Evolutionary conservation across 1,140 invertebrate species (phyloP).

Genomic region (Cyclina sinensis): DNA sequence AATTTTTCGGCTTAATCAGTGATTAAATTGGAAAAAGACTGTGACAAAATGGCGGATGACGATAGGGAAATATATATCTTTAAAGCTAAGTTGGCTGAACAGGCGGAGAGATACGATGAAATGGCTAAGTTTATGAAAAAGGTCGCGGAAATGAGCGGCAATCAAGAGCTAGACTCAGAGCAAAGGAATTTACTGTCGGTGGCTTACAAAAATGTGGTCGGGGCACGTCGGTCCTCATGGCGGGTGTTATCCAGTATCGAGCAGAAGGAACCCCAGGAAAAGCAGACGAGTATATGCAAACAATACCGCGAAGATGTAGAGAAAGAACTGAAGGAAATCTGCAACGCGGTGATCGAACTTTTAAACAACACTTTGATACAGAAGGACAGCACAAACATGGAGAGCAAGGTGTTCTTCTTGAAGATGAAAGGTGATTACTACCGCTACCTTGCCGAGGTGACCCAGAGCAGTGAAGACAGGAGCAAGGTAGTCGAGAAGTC

Average conservation of each 20-base stretch:
- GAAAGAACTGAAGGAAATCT: conserved; percentile 99
- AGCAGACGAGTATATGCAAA: conserved; percentile 94
- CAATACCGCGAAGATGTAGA: conserved; percentile 98
- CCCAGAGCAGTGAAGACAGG: conserved; percentile 94
- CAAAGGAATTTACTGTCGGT: conserved; percentile 99
- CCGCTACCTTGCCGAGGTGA: conserved; percentile 98
- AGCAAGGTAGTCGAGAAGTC: conserved; percentile 98
- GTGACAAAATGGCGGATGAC: conserved; percentile 9
- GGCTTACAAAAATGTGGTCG: conserved; percentile 99
- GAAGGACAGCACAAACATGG: conserved; percentile 21
- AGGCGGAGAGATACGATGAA: conserved; percentile 82
- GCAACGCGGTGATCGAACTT: conserved; percentile 98
- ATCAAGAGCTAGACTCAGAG: conserved; percentile 80
- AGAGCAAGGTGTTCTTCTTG: conserved; percentile 97
- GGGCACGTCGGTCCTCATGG: conserved; percentile 98
- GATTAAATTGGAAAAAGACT: neutral
- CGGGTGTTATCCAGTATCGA: conserved; percentile 99
- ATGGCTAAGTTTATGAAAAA: conserved; percentile 80
- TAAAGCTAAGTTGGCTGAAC: conserved; percentile 79
- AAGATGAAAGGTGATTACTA: conserved; percentile 99
- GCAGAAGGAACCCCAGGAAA: conserved; percentile 91
- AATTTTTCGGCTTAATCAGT: conserved; percentile 9
- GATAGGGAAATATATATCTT: neutral
- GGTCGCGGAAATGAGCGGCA: conserved; percentile 67
- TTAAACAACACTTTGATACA: conserved; percentile 99